Evolutionary conservation across 2,113 vertebrate species (phyloP).

Genomic region (Gopherus evgoodei): DNA sequence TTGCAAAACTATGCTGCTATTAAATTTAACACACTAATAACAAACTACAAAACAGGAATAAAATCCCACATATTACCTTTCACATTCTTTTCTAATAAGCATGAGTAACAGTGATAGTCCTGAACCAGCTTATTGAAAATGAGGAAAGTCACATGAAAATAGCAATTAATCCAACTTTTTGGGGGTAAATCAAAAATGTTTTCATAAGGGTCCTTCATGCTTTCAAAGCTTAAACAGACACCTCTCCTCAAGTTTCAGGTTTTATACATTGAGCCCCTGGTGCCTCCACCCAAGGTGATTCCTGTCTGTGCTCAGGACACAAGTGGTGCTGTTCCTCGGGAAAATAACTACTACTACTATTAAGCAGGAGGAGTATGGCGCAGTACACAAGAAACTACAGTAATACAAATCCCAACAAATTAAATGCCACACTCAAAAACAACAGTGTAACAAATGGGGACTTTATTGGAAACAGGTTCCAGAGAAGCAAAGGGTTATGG

Average conservation of each 20-base stretch:
- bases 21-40: conserved; percentile 9
- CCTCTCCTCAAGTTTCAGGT: too few species aligned
- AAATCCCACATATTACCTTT: neutral
- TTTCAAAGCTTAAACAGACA: neutral
- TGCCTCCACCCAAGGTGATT: too few species aligned
- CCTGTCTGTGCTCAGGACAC: neutral
- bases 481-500: neutral
- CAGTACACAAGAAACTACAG: neutral
- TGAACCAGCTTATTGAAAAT: neutral
- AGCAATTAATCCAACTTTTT: neutral
- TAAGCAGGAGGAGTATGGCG: neutral
- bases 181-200: neutral
- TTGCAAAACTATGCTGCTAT: neutral
- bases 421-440: neutral
- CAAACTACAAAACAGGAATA: neutral
- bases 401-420: neutral
- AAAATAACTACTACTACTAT: neutral
- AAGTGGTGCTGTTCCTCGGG: neutral
- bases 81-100: neutral
- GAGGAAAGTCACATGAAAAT: neutral
- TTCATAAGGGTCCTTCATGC: neutral
- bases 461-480: neutral
- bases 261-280: too few species aligned
- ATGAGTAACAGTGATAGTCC: neutral
- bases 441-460: neutral